Evolutionary conservation across 2,113 vertebrate genomes (phyloP), one percentile per base, ranked within the genome.

Genomic region (Rhabdomys dilectus): DNA sequence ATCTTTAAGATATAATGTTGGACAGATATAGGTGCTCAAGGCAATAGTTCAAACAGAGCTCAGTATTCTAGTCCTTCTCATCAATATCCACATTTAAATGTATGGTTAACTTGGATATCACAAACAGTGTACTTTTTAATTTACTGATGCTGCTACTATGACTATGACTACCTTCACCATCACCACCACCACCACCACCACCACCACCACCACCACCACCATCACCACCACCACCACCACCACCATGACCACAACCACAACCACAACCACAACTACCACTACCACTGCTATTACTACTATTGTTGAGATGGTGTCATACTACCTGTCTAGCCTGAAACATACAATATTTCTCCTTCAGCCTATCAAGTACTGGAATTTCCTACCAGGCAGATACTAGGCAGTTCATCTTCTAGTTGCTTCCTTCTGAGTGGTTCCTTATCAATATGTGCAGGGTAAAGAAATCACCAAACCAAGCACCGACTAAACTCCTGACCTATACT

Each of bases 141-240:
- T 39, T 84, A 24, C 26, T 75, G 9, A 22, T 76, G 1, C 22
- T 77, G 16, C 31, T 80, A 7, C n/a, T 39, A 8, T 3, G 0
- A 39, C n/a, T 39, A 36, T 10, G 3, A 39, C n/a, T n/a, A 34
- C 34, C 16, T 12, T 10, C 4, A 4, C 72, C 8, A 1, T 19
- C 9, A 39, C 70, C 8, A 10, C 0, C 36, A n/a, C 36, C 6
- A 62, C 56, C 16, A 45, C 39, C 26, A 0, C 22, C 51, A 7
- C 31, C 53, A 7, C n/a, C 21, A 9, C 2, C 0, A 42, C n/a
- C 24, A 36, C 21, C 10, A 34, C 34, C 7, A 31, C 17, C 5
- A 5, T 39, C 4, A 4, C 39, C 10, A 42, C 72, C 4, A 11
- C 0, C n/a, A 39, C n/a, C 3, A 64, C 26, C 60, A 62, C 8